Conservation (phyloP, 2,888 invertebrate genomes). For the Bhutanitis thaidina region DNA sequence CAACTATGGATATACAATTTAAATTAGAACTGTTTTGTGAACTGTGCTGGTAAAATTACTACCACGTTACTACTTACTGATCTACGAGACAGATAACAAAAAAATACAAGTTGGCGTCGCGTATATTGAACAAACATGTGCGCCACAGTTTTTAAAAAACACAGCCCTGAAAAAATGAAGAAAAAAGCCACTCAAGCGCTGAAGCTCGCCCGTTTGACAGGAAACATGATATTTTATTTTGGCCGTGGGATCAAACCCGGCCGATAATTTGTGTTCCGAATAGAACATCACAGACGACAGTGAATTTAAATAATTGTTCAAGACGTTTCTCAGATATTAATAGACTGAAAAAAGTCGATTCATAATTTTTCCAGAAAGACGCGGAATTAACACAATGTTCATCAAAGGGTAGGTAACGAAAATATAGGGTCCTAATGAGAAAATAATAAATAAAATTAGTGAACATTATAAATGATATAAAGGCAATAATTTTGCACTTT, state of each 20-base stretch:
- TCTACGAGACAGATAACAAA: slow-evolving; percentile 26
- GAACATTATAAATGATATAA: slow-evolving; percentile 13
- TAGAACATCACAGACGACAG: slow-evolving; percentile 64
- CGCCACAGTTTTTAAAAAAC: slow-evolving; percentile 71
- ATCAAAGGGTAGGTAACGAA: slow-evolving; percentile 36
- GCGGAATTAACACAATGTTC: slow-evolving; percentile 35
- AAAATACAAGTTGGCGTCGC: slow-evolving; percentile 46
- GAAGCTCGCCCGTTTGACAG: slow-evolving; percentile 73
- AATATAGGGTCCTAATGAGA: slow-evolving; percentile 15
- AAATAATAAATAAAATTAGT: slow-evolving; percentile 18
- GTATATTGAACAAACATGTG: slow-evolving; percentile 75
- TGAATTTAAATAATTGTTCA: slow-evolving; percentile 68
- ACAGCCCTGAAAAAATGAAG: slow-evolving; percentile 53
- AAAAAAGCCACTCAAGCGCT: slow-evolving; percentile 69
- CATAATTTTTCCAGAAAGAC: slow-evolving; percentile 36
- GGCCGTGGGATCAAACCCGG: slow-evolving; percentile 78
- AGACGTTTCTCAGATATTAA: slow-evolving; percentile 55
- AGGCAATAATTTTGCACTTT: neutral
- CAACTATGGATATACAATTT: no score
- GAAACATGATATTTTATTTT: slow-evolving; percentile 81
- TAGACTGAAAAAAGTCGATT: slow-evolving; percentile 46
- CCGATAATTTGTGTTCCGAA: slow-evolving; percentile 75
- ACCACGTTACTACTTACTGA: no score
- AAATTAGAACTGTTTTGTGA: no score
- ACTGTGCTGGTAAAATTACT: no score